Base-by-base conservation (phyloP, 64 coral and sea anemone species). In the Montipora capricornis region DNA sequence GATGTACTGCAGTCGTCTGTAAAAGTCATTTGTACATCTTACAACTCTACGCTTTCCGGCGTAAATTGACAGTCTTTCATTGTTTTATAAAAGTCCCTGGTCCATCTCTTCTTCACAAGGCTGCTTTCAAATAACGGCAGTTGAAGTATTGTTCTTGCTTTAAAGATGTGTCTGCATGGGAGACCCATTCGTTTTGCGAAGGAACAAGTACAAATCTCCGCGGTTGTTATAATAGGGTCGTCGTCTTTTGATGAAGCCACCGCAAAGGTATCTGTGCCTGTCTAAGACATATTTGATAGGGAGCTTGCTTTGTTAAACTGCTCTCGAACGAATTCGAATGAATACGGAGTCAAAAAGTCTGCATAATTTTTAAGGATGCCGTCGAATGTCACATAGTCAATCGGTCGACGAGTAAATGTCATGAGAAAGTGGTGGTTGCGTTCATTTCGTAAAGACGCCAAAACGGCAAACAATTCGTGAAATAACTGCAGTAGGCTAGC, bases 401-500 rank as follows among this genome's bases (percentile, higher is more conserved):
- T 80, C 45, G 79, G 66, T 84, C 73, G 68, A 24, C 90, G 57
- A 55, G 88, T 80, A 20, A 94, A 46, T 26, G 87, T 44, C 93
- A 94, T 89, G 6, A 94, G 29, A 69, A 83, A 90, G 80, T 87
- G 89, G 67, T 95, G 89, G 48, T 85, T 86, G 15, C 93, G 13
- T 76, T 90, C 93, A 29, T 78, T 82, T 79, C 84, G 78, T 61
- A 96, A 79, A 7, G 64, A 89, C 48, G 71, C 68, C 73, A 96
- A 84, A 14, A 92, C 78, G 4, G 90, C 20, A 76, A 96, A 82
- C n/a, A 92, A 96, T n/a, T 96, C 86, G 47, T 69, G n/a, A 44
- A 78, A 96, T 37, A 96, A 96, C 48, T 96, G 87, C 85, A 96
- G 3, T 26, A 93, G 59, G 15, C 85, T 92, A 60, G 94, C 82